Base-by-base conservation (phyloP, 2,888 invertebrate genomes). In the Drosophila quinaria region DNA sequence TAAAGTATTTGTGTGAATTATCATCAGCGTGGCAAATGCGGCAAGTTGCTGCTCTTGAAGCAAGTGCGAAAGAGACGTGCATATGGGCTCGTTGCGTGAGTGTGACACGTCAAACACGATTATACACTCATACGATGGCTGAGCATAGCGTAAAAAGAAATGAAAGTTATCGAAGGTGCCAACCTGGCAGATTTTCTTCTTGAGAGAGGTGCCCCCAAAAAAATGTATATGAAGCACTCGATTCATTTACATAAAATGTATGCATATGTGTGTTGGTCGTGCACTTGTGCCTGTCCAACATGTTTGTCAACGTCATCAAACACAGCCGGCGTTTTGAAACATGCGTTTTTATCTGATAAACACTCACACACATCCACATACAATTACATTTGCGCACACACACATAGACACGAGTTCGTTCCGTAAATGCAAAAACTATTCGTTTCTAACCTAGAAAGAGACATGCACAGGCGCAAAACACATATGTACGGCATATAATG, bases 161-260 rank as follows among this genome's bases (percentile, higher is more conserved):
- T 90, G 91, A 92, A 92, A 91, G 90, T 91, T 91, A 81, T 87
- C 89, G 86, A 90, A 90, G 91, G 85, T 92, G 92, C 92, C 92
- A 92, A 90, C 85, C 84, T 92, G 92, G 92, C 92, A 92, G 89
- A 91, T 92, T 92, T 91, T 88, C 74, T 81, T 78, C 49, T 56
- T 59, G 35, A 50, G 56, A 50, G 56, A 46, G 58, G 54, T 56
- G 59, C 33, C 25, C 42, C 55, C 44, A 51, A 65, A 60, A 13
- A 13, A 35, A 33, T 13, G 4, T 71, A 50, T 44, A 51, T 55
- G 49, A 41, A 54, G 49, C 37, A 37, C n/a, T 33, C 10, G 4
- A 31, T 50, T 49, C 49, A 31, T 61, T 74, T 60, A 11, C 47
- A 66, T 67, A 46, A 50, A 51, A 55, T 47, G 52, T 19, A 33